Conservation (phyloP, 2,113 vertebrate genomes). For the Guaruba guarouba region DNA sequence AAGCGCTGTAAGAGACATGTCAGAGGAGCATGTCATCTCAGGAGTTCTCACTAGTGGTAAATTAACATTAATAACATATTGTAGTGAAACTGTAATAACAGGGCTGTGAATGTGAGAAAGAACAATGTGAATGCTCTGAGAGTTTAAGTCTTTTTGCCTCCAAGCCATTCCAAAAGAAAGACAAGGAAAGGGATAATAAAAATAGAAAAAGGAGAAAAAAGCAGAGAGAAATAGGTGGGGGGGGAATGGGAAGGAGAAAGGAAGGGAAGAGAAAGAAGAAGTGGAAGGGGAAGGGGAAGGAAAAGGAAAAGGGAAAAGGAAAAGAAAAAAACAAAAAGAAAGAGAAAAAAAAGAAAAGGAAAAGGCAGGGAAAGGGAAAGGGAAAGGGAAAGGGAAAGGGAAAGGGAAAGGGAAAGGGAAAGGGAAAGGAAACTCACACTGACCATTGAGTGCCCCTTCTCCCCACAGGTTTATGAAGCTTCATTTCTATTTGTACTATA, state of each 20-base stretch:
- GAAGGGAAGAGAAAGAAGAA: too few species aligned
- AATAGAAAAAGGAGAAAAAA: neutral
- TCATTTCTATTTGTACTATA: neutral
- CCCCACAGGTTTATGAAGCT: neutral
- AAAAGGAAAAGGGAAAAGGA: neutral
- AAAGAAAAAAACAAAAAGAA: too few species aligned
- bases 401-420: neutral
- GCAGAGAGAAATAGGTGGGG: accelerated
- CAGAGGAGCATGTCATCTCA: neutral
- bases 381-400: too few species aligned
- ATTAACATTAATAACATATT: neutral
- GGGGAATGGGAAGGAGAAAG: too few species aligned
- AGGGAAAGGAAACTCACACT: neutral
- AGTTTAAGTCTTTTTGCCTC: neutral
- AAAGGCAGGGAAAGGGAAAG: too few species aligned
- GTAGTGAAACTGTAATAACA: neutral
- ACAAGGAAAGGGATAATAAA: neutral
- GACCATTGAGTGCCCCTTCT: accelerated
- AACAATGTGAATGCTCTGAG: neutral
- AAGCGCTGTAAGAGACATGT: neutral
- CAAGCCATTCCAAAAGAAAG: neutral
- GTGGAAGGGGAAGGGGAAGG: too few species aligned
- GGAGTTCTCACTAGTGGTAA: neutral
- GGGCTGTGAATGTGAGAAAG: neutral
- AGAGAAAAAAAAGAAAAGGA: too few species aligned